phyloP scores from a whole-genome alignment of 2,113 vertebrate species.

The Nothobranchius furzeri region DNA sequence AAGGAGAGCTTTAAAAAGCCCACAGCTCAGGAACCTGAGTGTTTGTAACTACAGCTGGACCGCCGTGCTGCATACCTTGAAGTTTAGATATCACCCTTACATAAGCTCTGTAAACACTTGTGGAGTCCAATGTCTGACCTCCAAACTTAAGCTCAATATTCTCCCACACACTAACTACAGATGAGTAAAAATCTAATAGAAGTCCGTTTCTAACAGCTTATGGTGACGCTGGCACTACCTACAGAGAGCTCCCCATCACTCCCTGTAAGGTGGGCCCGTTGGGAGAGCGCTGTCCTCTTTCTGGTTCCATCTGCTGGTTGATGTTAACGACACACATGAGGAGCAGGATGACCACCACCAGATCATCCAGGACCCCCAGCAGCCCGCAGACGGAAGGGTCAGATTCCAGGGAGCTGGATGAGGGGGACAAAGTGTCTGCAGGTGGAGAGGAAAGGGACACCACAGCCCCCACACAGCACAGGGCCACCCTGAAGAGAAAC shows the following conservation, averaged over 20 bases:
- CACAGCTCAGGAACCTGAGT: background rate
- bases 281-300: conserved; percentile 37
- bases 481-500: conserved; percentile 78
- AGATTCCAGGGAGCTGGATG: conserved; percentile 34
- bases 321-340: conserved; percentile 82
- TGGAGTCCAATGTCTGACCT: conserved; percentile 18
- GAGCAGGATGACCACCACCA: conserved; percentile 82
- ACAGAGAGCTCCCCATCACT: conserved; percentile 53
- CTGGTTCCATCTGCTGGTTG: conserved; percentile 80
- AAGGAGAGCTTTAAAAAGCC: background rate
- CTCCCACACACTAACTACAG: conserved; percentile 9
- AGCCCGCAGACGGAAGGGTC: conserved; percentile 75
- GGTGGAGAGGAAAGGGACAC: conserved; percentile 73
- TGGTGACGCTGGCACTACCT: conserved; percentile 12
- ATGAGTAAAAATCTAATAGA: conserved; percentile 28
- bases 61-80: background rate
- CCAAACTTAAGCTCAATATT: conserved; percentile 20
- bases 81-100: background rate
- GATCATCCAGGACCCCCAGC: conserved; percentile 78
- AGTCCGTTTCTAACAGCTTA: conserved; percentile 10
- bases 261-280: conserved; percentile 36
- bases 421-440: conserved; percentile 20
- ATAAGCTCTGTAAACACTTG: conserved; percentile 40
- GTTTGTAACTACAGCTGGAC: conserved; percentile 21
- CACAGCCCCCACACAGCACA: conserved; percentile 79